Evolutionary conservation across 2,888 invertebrate species (phyloP).

Genomic region (Erebia aethiops): DNA sequence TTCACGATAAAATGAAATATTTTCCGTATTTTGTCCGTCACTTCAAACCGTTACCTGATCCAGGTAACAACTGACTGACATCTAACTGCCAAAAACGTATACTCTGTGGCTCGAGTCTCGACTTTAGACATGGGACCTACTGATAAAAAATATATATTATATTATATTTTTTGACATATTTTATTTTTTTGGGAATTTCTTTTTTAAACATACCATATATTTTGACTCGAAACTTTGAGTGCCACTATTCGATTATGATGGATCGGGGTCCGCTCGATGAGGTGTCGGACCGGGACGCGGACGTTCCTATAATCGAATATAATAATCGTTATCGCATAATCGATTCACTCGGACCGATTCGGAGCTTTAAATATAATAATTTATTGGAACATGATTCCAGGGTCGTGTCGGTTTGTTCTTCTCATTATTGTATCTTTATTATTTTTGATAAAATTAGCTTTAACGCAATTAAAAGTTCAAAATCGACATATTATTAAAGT

Average conservation of each 20-base stretch:
- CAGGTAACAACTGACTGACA: too few species aligned
- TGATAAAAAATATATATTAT: too few species aligned
- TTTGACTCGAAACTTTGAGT: slow-evolving; percentile 56
- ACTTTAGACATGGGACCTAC: too few species aligned
- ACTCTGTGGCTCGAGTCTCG: too few species aligned
- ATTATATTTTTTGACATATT: too few species aligned
- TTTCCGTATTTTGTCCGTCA: too few species aligned
- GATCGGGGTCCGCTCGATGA: slow-evolving; percentile 58
- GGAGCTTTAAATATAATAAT: slow-evolving; percentile 52
- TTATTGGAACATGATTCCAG: slow-evolving; percentile 39
- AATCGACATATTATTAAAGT: not conserved
- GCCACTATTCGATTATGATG: slow-evolving; percentile 59
- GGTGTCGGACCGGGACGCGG: slow-evolving; percentile 64
- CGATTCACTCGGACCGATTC: slow-evolving; percentile 60
- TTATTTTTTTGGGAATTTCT: too few species aligned
- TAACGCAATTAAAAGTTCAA: not conserved
- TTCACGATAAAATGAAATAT: too few species aligned
- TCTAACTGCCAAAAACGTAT: too few species aligned
- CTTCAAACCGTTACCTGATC: too few species aligned
- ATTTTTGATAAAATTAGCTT: not conserved
- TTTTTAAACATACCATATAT: not conserved
- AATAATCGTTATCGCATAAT: slow-evolving; percentile 66
- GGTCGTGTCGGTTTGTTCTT: slow-evolving; percentile 41
- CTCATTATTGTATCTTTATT: slow-evolving; percentile 13
- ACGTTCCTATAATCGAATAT: slow-evolving; percentile 63